Evolutionary conservation across 2,888 invertebrate species (phyloP), one percentile per base, ranked within the genome.

Genomic region (Scotopteryx bipunctaria): DNA sequence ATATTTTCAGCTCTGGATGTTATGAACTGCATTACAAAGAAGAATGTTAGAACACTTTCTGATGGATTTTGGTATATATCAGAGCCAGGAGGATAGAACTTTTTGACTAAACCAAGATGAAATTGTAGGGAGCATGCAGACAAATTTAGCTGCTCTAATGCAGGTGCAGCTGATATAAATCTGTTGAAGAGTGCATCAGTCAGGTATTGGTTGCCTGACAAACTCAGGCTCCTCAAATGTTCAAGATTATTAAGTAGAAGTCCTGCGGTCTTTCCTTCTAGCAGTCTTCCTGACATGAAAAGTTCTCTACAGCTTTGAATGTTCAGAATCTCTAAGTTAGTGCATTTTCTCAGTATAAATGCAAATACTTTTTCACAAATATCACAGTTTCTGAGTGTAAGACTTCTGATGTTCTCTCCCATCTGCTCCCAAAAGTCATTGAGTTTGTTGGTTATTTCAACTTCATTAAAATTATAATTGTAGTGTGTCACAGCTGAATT

Each of bases 121-220:
- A 94, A 95, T 19, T 94, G 93, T 40, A 95, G 91, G 49, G 94
- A 94, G 62, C 94, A 94, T 5, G 92, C 92, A 17, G 93, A 92
- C 55, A 95, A 81, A 67, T 93, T 92, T 0, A 95, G 76, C 9
- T 91, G 86, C 54, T 93, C 89, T 11, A 95, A 71, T 47, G 89
- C 84, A 32, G 92, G 92, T 57, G 93, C 92, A 6, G 93, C 86
- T 4, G 91, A 83, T 1, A 93, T 87, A 67, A 95, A 90, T 65
- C 95, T 91, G 65, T 93, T 91, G 42, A 95, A 92, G 6, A 94
- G 86, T n/a, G 93, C 93, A 89, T 95, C 95, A 1, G 95, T 94
- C 25, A 95, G 82, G 74, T 95, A 95, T 58, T 94, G 91, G 70
- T 95, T 94, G 27, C 92, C 92, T 13, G 92, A 91, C 47, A 95